Percentiles rank a stretch among this genome's conserved stretches.
These are phyloP conservation scores for Brevimyrus niger DNA, from an alignment of 2,113 vertebrate species.

Conservation along the genomic window DNA sequence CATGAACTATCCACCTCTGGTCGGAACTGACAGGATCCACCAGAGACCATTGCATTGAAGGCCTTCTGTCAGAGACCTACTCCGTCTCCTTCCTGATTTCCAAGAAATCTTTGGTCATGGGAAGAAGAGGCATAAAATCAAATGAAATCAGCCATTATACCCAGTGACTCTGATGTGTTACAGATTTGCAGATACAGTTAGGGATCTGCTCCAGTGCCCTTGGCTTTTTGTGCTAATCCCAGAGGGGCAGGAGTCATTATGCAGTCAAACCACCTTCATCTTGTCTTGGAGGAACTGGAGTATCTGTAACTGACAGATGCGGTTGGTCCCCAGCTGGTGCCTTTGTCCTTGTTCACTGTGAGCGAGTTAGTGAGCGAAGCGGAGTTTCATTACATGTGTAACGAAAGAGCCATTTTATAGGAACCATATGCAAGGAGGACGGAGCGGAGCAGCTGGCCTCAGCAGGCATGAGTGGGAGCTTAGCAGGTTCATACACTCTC, in stretches of 20 bases:
- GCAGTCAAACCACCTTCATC: not conserved
- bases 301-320: not conserved
- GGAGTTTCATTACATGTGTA: constrained; percentile 52
- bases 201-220: not conserved
- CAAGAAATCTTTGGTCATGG: not conserved
- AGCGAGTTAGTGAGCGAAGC: constrained; percentile 26
- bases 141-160: not conserved
- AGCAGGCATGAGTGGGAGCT: constrained; percentile 22
- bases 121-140: not conserved
- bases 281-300: not conserved
- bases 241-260: not conserved
- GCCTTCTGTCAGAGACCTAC: not conserved
- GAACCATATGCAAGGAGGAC: constrained; percentile 55
- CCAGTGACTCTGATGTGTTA: not conserved
- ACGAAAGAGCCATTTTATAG: constrained; percentile 41
- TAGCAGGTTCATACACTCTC: constrained; percentile 36
- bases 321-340: not conserved
- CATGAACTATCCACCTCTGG: not conserved
- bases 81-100: not conserved
- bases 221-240: not conserved
- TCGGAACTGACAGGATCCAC: not conserved
- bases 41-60: not conserved
- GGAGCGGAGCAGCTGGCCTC: constrained; percentile 18
- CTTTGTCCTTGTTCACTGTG: not conserved
- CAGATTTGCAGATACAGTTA: not conserved